These are phyloP conservation scores for Channa maculata DNA, from an alignment of 2,113 vertebrate genomes.

Conservation along the genomic window DNA sequence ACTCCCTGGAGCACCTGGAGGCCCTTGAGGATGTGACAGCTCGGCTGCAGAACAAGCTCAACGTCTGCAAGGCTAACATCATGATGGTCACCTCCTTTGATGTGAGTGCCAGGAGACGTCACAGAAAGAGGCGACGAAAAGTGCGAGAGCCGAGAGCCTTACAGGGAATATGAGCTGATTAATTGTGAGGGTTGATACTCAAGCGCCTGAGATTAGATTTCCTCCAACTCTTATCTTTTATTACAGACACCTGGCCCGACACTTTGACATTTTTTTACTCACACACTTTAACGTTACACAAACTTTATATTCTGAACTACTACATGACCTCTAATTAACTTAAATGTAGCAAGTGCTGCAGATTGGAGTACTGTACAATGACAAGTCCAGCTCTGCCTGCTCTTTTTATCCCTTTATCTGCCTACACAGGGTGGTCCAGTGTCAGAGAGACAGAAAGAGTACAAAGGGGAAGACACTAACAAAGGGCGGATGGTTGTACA, in stretches of 20 bases:
- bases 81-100: constrained; percentile 96
- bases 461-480: not conserved
- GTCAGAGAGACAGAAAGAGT: constrained; percentile 19
- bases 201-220: not conserved
- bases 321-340: not conserved
- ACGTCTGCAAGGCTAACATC: constrained; percentile 92
- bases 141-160: constrained; percentile 22
- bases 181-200: not conserved
- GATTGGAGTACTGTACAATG: not conserved
- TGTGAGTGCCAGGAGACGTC: constrained; percentile 83
- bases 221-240: not conserved
- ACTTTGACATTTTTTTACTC: not conserved
- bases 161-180: constrained; percentile 28
- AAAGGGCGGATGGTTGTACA: constrained; percentile 5
- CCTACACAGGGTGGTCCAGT: not conserved
- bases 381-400: not conserved
- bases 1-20: constrained; percentile 93
- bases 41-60: constrained; percentile 88
- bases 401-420: not conserved
- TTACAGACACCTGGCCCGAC: not conserved
- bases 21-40: constrained; percentile 89
- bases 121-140: constrained; percentile 52
- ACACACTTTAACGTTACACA: not conserved
- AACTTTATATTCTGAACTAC: not conserved
- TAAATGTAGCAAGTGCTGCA: constrained; percentile 14